Base-by-base conservation (phyloP, 2,888 invertebrate genomes). In the Euclidia mi region DNA sequence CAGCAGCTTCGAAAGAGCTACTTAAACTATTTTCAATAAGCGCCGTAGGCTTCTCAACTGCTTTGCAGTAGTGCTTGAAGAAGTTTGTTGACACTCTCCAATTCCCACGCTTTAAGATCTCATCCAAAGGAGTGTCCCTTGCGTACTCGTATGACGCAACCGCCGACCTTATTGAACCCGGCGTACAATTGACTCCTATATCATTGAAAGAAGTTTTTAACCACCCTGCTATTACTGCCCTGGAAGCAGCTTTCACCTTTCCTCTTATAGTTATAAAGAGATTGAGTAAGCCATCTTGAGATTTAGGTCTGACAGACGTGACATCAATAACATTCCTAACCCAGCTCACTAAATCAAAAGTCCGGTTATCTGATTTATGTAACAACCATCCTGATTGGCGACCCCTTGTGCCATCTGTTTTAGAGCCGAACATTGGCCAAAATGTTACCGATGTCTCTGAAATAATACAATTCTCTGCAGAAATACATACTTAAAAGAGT, bases 351-450 rank as follows among this genome's bases (percentile, higher is more conserved):
- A 53, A 12, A 35, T 64, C 44, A 1, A 74, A 17, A 32, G 29
- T 41, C 2, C 37, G 12, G 69, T n/a, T 32, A 15, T 18, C 72
- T 71, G 71, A 1, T 66, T 70, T 1, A 69, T n/a, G n/a, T n/a
- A n/a, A n/a, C n/a, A n/a, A n/a, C n/a, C n/a, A n/a, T n/a, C n/a
- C n/a, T n/a, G n/a, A 65, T 40, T 73, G 75, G 6, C 56, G 20
- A 40, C 59, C 44, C 0, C 12, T 41, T 2, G 31, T 0, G n/a
- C 32, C 29, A 32, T 74, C 67, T 0, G 71, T 74, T 56, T 74
- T 73, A 0, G 71, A 70, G 0, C 74, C 71, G 38, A 67, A 71
- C 0, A 1, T 28, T 2, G 69, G 71, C 63, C 69, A 67, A 2
- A 73, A n/a, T n/a, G n/a, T n/a, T n/a, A n/a, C n/a, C n/a, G n/a